Conservation (phyloP, 53 echinoderm and acorn worm genomes). For the Paracentrotus lividus region DNA sequence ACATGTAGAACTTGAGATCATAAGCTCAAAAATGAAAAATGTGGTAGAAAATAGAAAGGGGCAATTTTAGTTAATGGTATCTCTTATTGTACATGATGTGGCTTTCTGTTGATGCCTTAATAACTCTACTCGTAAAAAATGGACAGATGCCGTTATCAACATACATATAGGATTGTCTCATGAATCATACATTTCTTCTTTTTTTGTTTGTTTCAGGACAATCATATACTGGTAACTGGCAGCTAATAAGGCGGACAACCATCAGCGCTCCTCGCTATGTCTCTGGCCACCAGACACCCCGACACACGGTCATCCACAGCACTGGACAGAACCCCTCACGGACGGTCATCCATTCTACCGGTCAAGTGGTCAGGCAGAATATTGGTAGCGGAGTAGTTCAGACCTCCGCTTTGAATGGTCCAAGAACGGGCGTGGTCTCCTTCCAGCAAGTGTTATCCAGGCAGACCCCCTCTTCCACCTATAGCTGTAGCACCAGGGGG, state of each 20-base stretch:
- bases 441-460: conserved; percentile 18
- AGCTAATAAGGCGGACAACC: conserved; percentile 52
- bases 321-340: background rate
- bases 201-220: background rate
- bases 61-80: too few species aligned
- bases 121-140: too few species aligned
- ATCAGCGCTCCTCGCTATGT: conserved; percentile 67
- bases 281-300: conserved; percentile 59
- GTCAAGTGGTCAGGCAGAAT: conserved; percentile 31
- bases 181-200: background rate
- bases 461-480: conserved; percentile 47
- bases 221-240: conserved; percentile 70
- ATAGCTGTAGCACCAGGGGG: conserved; percentile 76
- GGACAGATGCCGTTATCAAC: too few species aligned
- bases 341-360: conserved; percentile 25
- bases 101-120: too few species aligned
- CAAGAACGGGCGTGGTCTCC: conserved; percentile 26
- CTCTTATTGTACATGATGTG: too few species aligned
- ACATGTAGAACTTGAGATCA: too few species aligned
- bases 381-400: background rate
- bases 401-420: conserved; percentile 41
- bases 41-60: too few species aligned
- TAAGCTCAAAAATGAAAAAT: too few species aligned
- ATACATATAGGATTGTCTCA: too few species aligned
- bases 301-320: conserved; percentile 45